Base-by-base conservation (phyloP, 1,140 invertebrate genomes). In the Apis dorsata region DNA sequence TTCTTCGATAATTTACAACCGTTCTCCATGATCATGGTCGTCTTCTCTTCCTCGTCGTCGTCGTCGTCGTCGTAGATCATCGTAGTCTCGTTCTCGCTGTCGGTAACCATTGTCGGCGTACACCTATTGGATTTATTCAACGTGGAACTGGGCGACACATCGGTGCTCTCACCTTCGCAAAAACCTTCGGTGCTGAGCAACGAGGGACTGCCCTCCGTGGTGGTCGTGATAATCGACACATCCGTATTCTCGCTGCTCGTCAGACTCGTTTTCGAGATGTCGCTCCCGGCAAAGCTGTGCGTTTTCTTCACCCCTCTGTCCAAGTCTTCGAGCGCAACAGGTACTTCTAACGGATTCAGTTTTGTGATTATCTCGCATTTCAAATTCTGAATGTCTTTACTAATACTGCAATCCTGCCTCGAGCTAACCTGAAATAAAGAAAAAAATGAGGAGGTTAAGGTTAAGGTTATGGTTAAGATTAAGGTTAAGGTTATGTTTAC, bases 171-270 rank as follows among this genome's bases (percentile, higher is more conserved):
- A 51, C 93, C 93, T 78, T 94, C 93, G 85, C 93, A 93, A 79
- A 93, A 94, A 34, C 93, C 93, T 71, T 94, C 93, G 13, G 93
- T 93, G 65, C 93, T 94, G 11, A 94, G 81, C 71, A 94, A 85
- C 71, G 93, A 94, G 0, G 92, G 91, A 68, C 92, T 93, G 17
- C 93, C 92, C 53, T 93, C 93, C 21, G 91, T 93, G 53, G 92
- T 93, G 24, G 91, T 93, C 19, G 91, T 92, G 51, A 91, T 82
- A 44, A 93, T 93, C 12, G 93, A 93, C 24, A 87, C 90, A 70
- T 93, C 92, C 8, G 93, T 93, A 69, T 92, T 92, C 72, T 94
- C 93, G 85, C 93, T 93, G 65, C 92, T 93, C 24, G 93, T 93
- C 68, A 93, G 69, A 79, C 92, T 93, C 24, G 91, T 90, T 83